These are phyloP conservation scores for Diprion similis DNA, from an alignment of 1,140 invertebrate species.

Conservation along the genomic window DNA sequence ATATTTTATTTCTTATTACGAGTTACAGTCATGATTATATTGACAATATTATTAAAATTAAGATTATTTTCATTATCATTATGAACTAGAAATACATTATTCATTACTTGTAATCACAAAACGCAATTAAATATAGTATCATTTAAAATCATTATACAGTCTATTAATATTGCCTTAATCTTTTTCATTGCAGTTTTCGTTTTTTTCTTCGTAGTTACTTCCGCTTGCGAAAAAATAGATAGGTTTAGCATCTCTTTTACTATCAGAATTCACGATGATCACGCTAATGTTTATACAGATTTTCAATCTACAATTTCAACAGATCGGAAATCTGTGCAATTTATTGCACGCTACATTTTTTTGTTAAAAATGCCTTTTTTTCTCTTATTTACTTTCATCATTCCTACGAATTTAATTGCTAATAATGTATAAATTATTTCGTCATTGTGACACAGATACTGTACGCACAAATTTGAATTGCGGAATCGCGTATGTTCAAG, in stretches of 20 bases:
- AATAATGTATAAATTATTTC: no score
- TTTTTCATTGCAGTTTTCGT: neutral
- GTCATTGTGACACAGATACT: no score
- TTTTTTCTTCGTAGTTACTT: neutral
- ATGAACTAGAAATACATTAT: neutral
- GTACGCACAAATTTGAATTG: no score
- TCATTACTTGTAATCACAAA: conserved; percentile 6
- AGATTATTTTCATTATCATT: neutral
- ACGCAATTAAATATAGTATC: conserved; percentile 3
- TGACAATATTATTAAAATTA: neutral
- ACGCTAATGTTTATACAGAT: neutral
- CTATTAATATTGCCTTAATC: neutral
- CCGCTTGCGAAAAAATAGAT: neutral
- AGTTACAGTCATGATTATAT: conserved; percentile 34
- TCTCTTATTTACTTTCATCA: no score
- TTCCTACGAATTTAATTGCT: no score
- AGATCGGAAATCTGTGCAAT: neutral
- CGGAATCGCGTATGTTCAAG: no score
- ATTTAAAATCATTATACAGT: neutral
- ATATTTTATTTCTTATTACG: conserved; percentile 27
- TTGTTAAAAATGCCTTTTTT: no score
- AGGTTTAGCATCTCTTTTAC: neutral
- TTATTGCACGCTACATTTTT: no score
- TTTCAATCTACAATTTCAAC: neutral
- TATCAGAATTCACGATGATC: neutral